Evolutionary conservation across 2,888 invertebrate species (phyloP).

Genomic region (Eremobia ochroleuca): DNA sequence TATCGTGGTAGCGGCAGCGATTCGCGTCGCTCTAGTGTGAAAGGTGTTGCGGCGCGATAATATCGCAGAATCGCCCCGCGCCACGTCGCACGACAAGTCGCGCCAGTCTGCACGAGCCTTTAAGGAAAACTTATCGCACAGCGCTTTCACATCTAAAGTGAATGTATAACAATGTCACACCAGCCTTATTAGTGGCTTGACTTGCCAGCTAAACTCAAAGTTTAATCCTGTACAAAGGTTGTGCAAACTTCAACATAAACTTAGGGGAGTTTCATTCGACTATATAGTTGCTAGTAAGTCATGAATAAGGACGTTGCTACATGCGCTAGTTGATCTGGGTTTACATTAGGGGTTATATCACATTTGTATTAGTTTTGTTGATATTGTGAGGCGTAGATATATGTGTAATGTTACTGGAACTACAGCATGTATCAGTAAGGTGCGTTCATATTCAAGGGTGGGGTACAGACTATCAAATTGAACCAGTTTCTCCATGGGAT

Average conservation of each 20-base stretch:
- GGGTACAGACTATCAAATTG: neutral
- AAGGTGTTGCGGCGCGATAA: no score
- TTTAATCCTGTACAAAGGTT: slow-evolving; percentile 73
- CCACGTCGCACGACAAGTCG: no score
- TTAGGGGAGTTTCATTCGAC: slow-evolving; percentile 69
- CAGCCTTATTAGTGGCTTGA: slow-evolving; percentile 55
- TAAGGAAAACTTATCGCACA: neutral
- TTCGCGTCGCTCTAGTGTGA: no score
- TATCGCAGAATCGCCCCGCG: no score
- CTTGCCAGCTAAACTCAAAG: slow-evolving; percentile 55
- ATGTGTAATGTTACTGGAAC: neutral
- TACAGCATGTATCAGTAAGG: neutral
- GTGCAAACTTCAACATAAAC: slow-evolving; percentile 72
- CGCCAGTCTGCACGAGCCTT: no score
- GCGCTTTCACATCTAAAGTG: neutral
- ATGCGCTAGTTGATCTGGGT: slow-evolving; percentile 78
- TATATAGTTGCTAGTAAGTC: slow-evolving; percentile 59
- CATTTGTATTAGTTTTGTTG: slow-evolving; percentile 26
- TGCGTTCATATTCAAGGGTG: neutral
- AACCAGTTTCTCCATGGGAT: neutral
- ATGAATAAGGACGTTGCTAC: slow-evolving; percentile 71
- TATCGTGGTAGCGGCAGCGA: no score
- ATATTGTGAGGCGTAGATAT: neutral
- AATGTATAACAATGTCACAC: slow-evolving; percentile 20
- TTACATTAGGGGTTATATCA: slow-evolving; percentile 69